phyloP scores from a whole-genome alignment of 1,140 invertebrate species.

The Pantala flavescens region DNA sequence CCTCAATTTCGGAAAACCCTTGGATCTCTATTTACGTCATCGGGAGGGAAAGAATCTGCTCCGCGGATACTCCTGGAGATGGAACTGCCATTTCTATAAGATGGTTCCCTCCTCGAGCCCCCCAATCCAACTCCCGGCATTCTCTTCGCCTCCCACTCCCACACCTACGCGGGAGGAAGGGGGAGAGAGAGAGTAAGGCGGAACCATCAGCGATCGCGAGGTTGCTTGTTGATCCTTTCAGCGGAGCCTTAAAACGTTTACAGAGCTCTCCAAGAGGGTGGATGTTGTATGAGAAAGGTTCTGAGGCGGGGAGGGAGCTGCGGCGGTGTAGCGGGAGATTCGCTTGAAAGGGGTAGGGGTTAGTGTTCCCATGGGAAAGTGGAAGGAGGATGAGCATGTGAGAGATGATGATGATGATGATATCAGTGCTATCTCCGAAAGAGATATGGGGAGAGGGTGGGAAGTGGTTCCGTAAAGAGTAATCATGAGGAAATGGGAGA shows the following conservation, averaged over 20 bases:
- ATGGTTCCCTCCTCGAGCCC: not conserved
- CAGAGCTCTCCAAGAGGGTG: constrained; percentile 11
- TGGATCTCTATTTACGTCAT: not conserved
- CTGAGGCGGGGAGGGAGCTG: not conserved
- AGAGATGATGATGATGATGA: not conserved
- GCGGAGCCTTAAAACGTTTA: constrained; percentile 15
- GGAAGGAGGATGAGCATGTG: not conserved
- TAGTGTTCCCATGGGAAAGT: not conserved
- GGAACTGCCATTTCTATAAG: not conserved
- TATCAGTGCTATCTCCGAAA: constrained; percentile 1
- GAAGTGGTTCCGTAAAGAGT: not conserved
- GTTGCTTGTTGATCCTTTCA: constrained; percentile 16
- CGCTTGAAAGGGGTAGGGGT: not conserved
- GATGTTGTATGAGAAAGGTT: not conserved
- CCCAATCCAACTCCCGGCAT: not conserved
- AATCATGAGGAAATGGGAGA: constrained; percentile 11
- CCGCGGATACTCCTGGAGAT: not conserved
- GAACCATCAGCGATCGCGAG: constrained; percentile 1
- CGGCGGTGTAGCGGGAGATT: not conserved
- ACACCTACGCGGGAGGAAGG: not conserved
- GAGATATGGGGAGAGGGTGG: not conserved
- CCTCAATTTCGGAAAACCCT: not conserved
- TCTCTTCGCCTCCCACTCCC: not conserved
- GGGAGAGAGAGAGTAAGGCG: not conserved
- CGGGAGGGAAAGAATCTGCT: not conserved